phyloP scores from a whole-genome alignment of 37 sponge, comb jelly and placozoan species.

The Ianthella basta region DNA sequence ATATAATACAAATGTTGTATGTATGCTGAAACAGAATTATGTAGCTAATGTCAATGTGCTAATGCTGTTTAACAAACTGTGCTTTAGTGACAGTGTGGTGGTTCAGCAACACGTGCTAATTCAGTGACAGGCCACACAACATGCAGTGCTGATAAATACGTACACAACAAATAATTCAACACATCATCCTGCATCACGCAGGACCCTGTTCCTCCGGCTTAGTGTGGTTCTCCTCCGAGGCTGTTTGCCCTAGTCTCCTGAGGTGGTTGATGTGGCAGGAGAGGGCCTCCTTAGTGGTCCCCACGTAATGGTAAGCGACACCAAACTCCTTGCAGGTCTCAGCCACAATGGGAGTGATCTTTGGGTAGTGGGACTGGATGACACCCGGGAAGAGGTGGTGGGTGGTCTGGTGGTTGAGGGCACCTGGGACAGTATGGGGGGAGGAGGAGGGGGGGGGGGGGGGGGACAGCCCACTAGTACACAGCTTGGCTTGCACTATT shows the following conservation, averaged over 20 bases:
- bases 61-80: no score
- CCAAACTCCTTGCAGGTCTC: slow-evolving; percentile 90
- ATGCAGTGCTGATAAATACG: no score
- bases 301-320: slow-evolving; percentile 80
- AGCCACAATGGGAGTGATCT: slow-evolving; percentile 84
- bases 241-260: slow-evolving; percentile 67
- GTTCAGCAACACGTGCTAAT: no score
- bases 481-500: not conserved
- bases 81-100: no score
- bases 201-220: not conserved
- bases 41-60: no score
- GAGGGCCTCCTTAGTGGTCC: slow-evolving; percentile 82
- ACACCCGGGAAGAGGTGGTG: slow-evolving; percentile 92
- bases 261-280: slow-evolving; percentile 86
- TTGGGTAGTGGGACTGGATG: slow-evolving; percentile 84
- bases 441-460: not conserved
- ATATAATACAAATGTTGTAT: no score
- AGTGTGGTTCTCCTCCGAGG: not conserved
- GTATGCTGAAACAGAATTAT: no score
- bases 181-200: no score
- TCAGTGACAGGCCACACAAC: no score
- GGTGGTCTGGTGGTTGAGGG: slow-evolving; percentile 91
- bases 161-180: no score
- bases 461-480: no score
- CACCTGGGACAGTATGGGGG: slow-evolving; percentile 37